Percentiles rank a stretch among this genome's conserved stretches.
Evolutionary conservation across 2,113 vertebrate species (phyloP).

Genomic region (Herpailurus yagouaroundi): DNA sequence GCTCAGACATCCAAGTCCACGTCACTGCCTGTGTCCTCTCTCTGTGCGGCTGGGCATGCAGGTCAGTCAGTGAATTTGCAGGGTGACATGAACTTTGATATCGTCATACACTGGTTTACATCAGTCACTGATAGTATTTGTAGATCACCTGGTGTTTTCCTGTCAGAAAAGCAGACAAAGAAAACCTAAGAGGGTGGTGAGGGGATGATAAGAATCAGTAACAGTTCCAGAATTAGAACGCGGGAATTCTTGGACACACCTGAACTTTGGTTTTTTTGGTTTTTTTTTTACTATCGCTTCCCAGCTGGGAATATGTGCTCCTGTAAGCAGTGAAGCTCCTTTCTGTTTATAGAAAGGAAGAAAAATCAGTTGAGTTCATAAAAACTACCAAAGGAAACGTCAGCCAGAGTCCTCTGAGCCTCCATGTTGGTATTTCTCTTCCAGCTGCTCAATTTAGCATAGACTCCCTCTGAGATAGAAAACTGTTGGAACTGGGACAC

Average conservation of each 20-base stretch:
- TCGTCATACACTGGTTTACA: neutral
- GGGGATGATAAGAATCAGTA: neutral
- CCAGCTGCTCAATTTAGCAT: neutral
- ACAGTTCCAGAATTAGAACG: constrained; percentile 6
- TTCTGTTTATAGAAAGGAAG: constrained; percentile 48
- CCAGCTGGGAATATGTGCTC: neutral
- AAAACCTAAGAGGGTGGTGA: neutral
- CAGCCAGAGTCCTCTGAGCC: neutral
- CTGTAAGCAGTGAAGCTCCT: neutral
- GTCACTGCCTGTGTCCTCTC: constrained; percentile 93
- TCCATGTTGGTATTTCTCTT: neutral
- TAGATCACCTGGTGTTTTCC: neutral
- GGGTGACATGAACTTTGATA: neutral
- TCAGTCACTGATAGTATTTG: neutral
- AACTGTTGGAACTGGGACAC: neutral
- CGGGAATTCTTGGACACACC: neutral
- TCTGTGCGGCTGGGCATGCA: constrained; percentile 94
- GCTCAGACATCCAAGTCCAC: constrained; percentile 88
- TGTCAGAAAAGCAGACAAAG: neutral
- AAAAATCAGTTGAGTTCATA: constrained; percentile 36
- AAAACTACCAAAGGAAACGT: neutral
- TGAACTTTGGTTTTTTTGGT: neutral
- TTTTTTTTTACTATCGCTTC: neutral
- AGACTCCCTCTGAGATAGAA: neutral
- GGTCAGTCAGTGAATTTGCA: constrained; percentile 82